Evolutionary conservation across 2,888 invertebrate species (phyloP).

Genomic region (Philaethria dido): DNA sequence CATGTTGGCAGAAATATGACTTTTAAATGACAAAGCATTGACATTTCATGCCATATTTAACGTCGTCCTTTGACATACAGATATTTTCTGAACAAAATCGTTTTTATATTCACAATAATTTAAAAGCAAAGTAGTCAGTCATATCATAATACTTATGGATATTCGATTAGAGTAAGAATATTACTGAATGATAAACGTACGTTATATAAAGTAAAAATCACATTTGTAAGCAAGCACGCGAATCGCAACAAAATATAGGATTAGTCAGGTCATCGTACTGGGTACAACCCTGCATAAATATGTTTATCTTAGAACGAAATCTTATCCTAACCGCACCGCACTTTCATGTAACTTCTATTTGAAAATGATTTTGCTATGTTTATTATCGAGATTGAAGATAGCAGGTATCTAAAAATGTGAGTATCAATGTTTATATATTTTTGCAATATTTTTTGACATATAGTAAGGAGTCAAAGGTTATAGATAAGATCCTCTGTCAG

Average conservation of each 20-base stretch:
- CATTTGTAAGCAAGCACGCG: conserved; percentile 20
- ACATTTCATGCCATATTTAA: background rate
- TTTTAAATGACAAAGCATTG: background rate
- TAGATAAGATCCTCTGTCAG: too few species aligned
- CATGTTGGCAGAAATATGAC: background rate
- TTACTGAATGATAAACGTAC: background rate
- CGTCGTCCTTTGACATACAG: background rate
- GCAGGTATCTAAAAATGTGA: background rate
- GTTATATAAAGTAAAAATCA: background rate
- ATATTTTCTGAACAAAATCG: background rate
- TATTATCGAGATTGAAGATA: conserved; percentile 18
- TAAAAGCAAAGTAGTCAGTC: background rate
- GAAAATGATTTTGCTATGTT: conserved; percentile 23
- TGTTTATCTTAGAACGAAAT: conserved; percentile 31
- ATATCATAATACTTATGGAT: too few species aligned
- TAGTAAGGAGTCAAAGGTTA: too few species aligned
- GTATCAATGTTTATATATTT: background rate
- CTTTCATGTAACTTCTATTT: conserved; percentile 6
- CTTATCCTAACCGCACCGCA: conserved; percentile 18
- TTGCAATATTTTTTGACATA: background rate
- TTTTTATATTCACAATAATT: background rate
- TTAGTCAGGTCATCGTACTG: conserved; percentile 20
- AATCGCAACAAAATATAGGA: conserved; percentile 15
- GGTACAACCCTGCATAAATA: conserved; percentile 25
- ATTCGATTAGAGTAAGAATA: too few species aligned